These are phyloP conservation scores for Drosophila kanapiae DNA, from an alignment of 1,140 invertebrate genomes.

Conservation along the genomic window DNA sequence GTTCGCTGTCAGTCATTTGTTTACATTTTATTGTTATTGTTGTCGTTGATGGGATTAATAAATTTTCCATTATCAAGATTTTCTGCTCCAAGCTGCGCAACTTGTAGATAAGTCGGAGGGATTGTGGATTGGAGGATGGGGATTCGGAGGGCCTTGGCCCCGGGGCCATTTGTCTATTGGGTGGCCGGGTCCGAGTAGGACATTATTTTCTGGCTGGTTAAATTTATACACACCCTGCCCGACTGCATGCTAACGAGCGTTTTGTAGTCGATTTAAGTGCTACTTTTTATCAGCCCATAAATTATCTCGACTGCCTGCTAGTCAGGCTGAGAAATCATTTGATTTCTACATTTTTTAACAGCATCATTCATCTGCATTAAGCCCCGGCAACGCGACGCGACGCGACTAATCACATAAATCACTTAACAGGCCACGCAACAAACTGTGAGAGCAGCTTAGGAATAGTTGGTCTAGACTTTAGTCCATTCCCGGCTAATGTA, in stretches of 20 bases:
- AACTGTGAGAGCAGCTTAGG: constrained; percentile 34
- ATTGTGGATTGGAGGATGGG: background rate
- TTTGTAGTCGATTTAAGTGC: constrained; percentile 56
- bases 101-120: constrained; percentile 54
- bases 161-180: constrained; percentile 70
- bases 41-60: constrained; percentile 83
- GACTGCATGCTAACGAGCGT: constrained; percentile 71
- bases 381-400: constrained; percentile 7
- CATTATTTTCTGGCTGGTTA: constrained; percentile 83
- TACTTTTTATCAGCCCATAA: constrained; percentile 55
- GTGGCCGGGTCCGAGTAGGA: constrained; percentile 24
- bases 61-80: constrained; percentile 83
- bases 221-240: constrained; percentile 70
- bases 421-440: constrained; percentile 54
- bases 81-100: constrained; percentile 52
- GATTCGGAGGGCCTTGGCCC: constrained; percentile 10
- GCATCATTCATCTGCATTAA: constrained; percentile 48
- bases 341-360: constrained; percentile 41
- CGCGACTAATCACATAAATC: constrained; percentile 61
- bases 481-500: constrained; percentile 29
- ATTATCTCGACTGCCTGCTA: constrained; percentile 28
- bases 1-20: constrained; percentile 71
- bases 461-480: constrained; percentile 24
- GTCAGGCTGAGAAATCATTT: constrained; percentile 21
- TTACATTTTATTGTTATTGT: constrained; percentile 84